Evolutionary conservation across 1,140 invertebrate genomes (phyloP), one percentile per base, ranked within the genome.

Genomic region (Popillia japonica): DNA sequence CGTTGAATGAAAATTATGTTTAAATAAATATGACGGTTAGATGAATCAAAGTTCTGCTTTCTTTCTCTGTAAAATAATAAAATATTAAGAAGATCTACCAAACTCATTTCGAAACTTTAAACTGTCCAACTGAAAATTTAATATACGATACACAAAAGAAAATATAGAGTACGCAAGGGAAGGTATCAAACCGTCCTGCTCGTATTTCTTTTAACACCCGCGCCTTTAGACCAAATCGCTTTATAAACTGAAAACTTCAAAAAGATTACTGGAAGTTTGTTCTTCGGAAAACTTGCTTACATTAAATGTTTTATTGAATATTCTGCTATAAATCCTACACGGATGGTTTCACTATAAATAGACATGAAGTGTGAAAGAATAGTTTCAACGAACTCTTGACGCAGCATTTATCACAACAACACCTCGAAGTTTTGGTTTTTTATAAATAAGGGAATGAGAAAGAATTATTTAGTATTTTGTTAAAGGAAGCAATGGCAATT

Each of bases 241-340:
- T 68, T 68, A 68, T 68, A 68, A 68, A 68, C 61, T 68, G 61
- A 22, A 68, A 68, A 68, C 61, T 68, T 68, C 61, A 68, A 68
- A 68, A 68, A 68, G 61, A 68, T 68, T 68, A 68, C 61, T 68
- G 11, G 22, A 68, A 68, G 27, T 23, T 68, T 68, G 61, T 68
- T 68, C 22, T 11, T 20, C 61, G 61, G 8, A 11, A 23, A 68
- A 68, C 61, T 68, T 68, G 61, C 22, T 68, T 68, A 34, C 27
- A 27, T 68, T 68, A 34, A 34, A 68, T 68, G 20, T 68, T 68
- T 68, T 68, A 68, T 68, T 34, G 61, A 68, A 68, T 22, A 27
- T 27, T 68, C 61, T 34, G 61, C 27, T 34, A 68, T 68, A 68
- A 68, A 68, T 68, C 22, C 61, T 34, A 34, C 27, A 55, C 61